A percentile compares a stretch with the other conserved stretches of the same genome.
These are phyloP conservation scores for Parnassius apollo DNA, from an alignment of 2,888 invertebrate genomes.

Conservation along the genomic window DNA sequence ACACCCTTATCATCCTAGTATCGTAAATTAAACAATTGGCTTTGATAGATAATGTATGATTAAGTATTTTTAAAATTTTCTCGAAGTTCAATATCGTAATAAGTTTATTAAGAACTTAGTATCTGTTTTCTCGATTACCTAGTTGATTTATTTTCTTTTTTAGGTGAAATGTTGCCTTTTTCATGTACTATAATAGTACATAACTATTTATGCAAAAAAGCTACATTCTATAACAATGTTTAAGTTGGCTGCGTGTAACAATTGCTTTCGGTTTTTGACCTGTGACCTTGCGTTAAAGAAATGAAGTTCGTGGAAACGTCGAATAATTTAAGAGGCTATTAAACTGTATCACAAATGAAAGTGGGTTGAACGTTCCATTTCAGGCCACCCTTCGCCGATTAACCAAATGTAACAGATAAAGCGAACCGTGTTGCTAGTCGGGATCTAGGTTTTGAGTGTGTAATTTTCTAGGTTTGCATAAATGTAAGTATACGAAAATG, in stretches of 20 bases:
- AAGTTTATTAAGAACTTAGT: too few species aligned
- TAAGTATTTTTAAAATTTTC: too few species aligned
- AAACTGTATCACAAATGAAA: constrained; percentile 17
- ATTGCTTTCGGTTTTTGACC: constrained; percentile 15
- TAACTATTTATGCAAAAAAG: too few species aligned
- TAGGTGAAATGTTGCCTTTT: too few species aligned
- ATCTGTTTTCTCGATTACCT: too few species aligned
- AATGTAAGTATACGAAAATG: constrained; percentile 49
- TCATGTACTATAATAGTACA: too few species aligned
- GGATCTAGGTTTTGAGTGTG: constrained; percentile 72
- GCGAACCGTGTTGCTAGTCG: constrained; percentile 63
- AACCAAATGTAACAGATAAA: constrained; percentile 54
- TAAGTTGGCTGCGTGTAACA: neutral
- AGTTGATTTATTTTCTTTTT: too few species aligned
- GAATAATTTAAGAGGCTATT: constrained; percentile 16
- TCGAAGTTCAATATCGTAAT: too few species aligned
- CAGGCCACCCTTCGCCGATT: constrained; percentile 26
- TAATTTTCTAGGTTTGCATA: constrained; percentile 58
- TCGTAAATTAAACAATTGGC: too few species aligned
- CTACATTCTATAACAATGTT: too few species aligned
- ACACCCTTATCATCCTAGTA: too few species aligned
- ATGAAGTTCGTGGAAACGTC: constrained; percentile 10
- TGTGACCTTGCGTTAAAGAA: constrained; percentile 20
- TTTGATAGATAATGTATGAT: too few species aligned
- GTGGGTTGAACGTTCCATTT: constrained; percentile 22